A percentile compares a stretch with the other conserved stretches of the same genome.
phyloP scores from a whole-genome alignment of 2,113 vertebrate genomes.

The Mormoops blainvillei region DNA sequence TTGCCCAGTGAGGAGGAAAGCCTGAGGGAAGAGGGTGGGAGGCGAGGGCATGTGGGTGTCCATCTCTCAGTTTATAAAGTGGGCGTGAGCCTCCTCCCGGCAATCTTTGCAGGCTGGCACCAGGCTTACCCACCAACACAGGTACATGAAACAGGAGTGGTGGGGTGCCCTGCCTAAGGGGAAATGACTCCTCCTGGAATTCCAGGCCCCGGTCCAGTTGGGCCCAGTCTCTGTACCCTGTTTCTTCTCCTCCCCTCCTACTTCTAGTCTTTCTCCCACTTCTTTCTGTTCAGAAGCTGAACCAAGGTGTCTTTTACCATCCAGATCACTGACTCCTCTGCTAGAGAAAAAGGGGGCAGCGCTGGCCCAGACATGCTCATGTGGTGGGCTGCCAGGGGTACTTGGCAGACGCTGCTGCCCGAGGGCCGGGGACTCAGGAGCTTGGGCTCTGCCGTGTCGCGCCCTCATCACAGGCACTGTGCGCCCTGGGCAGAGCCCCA shows the following conservation, averaged over 20 bases:
- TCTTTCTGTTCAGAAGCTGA: neutral
- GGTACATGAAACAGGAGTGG: neutral
- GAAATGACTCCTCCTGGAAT: neutral
- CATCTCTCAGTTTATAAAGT: neutral
- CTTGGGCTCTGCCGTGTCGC: neutral
- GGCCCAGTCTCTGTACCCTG: neutral
- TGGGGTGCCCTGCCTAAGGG: neutral
- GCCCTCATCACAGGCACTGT: neutral
- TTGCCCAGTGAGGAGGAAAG: neutral
- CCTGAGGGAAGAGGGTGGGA: accelerated
- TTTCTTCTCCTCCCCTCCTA: neutral
- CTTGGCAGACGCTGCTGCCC: neutral
- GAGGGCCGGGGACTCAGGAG: neutral
- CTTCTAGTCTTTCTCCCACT: neutral
- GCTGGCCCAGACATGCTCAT: neutral
- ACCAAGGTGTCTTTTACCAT: neutral
- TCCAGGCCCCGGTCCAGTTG: neutral
- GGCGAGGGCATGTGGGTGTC: neutral
- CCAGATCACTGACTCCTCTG: neutral
- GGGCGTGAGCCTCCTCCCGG: neutral
- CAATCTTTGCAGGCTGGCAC: neutral
- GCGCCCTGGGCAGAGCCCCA: neutral
- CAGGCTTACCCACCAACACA: neutral
- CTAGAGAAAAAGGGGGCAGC: neutral
- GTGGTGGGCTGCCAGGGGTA: neutral